phyloP scores from a whole-genome alignment of 2,888 invertebrate species.

The Ichneumoninae sp. region DNA sequence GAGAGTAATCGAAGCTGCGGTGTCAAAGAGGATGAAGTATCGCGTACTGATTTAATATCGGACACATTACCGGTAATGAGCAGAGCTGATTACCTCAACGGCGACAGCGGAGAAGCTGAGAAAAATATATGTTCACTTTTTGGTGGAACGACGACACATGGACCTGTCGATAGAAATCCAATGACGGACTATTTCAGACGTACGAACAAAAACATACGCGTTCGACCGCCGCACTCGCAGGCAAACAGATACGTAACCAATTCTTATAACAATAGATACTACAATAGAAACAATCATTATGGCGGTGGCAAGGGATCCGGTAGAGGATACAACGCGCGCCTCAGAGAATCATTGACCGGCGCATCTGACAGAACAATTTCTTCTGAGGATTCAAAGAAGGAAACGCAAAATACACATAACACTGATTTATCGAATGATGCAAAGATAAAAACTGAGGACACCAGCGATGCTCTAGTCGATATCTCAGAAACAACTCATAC shows the following conservation, averaged over 20 bases:
- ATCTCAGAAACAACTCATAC: not conserved
- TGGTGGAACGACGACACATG: not conserved
- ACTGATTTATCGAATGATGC: not conserved
- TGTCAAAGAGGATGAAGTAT: slow-evolving; percentile 36
- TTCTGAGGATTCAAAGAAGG: not conserved
- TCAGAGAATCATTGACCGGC: slow-evolving; percentile 3
- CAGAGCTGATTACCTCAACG: slow-evolving; percentile 15
- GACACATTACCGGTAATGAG: slow-evolving; percentile 40
- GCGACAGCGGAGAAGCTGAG: slow-evolving; percentile 17
- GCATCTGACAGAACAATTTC: not conserved
- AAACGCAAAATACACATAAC: not conserved
- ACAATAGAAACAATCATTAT: slow-evolving; percentile 59
- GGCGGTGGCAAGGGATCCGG: slow-evolving; percentile 26
- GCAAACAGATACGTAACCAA: slow-evolving; percentile 18
- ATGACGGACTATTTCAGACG: slow-evolving; percentile 40
- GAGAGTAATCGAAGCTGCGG: slow-evolving; percentile 26
- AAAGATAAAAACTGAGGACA: not conserved
- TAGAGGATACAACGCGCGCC: slow-evolving; percentile 26
- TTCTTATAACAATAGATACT: slow-evolving; percentile 52
- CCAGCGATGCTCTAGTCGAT: not conserved
- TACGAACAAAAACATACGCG: not conserved
- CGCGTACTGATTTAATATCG: slow-evolving; percentile 22
- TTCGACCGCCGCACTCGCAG: not conserved
- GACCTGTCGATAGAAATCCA: slow-evolving; percentile 19
- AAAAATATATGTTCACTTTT: slow-evolving; percentile 21